These are phyloP conservation scores for Idaea aversata DNA, from an alignment of 2,888 invertebrate species.

Conservation along the genomic window DNA sequence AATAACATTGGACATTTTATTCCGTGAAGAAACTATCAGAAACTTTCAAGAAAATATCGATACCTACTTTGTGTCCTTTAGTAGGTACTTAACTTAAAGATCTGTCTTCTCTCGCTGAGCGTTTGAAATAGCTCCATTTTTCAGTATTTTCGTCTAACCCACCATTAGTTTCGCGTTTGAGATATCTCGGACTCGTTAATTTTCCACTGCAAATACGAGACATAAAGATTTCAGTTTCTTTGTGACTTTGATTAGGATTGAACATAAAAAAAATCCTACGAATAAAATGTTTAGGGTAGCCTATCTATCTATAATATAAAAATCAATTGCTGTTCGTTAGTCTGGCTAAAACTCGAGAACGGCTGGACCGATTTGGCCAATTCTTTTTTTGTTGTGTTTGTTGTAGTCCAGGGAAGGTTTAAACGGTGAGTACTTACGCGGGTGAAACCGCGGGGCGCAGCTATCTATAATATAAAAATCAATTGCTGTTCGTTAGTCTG, in stretches of 20 bases:
- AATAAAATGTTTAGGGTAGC: conserved; percentile 35
- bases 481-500: too few relatives aligned
- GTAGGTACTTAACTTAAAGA: not conserved
- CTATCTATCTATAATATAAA: too few relatives aligned
- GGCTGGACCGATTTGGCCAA: too few relatives aligned
- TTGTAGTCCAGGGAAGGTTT: too few relatives aligned
- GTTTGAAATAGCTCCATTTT: conserved; percentile 37
- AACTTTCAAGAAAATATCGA: not conserved
- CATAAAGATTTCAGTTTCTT: conserved; percentile 32
- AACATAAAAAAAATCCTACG: conserved; percentile 29
- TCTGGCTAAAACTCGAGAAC: too few relatives aligned
- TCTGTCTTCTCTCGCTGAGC: conserved; percentile 20
- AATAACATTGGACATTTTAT: too few relatives aligned
- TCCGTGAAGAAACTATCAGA: not conserved
- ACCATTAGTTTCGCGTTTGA: conserved; percentile 38
- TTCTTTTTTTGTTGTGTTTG: too few relatives aligned
- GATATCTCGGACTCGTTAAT: conserved; percentile 31
- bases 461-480: too few relatives aligned
- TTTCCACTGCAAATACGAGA: conserved; percentile 32
- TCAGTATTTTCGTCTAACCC: conserved; percentile 34
- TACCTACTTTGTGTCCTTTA: not conserved
- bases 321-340: too few relatives aligned
- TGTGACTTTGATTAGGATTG: conserved; percentile 40
- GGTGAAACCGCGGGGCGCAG: too few relatives aligned
- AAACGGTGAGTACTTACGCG: too few relatives aligned